A percentile compares a stretch with the other conserved stretches of the same genome.
These are phyloP conservation scores for Pterophyllum scalare DNA, from an alignment of 2,113 vertebrate species.

Conservation along the genomic window DNA sequence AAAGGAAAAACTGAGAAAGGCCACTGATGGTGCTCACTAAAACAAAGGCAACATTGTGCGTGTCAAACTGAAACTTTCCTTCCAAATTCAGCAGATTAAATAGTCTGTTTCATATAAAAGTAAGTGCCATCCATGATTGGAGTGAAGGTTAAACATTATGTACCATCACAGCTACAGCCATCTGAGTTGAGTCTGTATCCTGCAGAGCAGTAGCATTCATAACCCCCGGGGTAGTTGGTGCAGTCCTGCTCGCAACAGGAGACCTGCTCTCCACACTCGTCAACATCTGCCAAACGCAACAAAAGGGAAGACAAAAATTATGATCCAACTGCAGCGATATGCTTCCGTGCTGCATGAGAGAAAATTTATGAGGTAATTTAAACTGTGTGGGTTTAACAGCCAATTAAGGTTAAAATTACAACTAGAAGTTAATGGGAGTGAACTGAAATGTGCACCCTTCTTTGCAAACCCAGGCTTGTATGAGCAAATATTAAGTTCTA, in stretches of 20 bases:
- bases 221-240: conserved; percentile 91
- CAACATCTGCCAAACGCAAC: conserved; percentile 82
- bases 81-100: conserved; percentile 16
- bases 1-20: background rate
- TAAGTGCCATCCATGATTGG: background rate
- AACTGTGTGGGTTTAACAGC: conserved; percentile 26
- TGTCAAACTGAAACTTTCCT: background rate
- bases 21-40: background rate
- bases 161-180: conserved; percentile 92
- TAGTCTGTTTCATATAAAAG: background rate
- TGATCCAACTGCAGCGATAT: background rate
- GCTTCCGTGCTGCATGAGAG: background rate
- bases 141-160: background rate
- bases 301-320: conserved; percentile 30
- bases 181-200: conserved; percentile 87
- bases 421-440: background rate
- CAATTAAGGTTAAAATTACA: conserved; percentile 1
- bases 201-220: conserved; percentile 89
- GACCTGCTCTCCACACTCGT: conserved; percentile 83
- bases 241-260: conserved; percentile 94
- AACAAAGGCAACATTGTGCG: conserved; percentile 24
- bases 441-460: background rate
- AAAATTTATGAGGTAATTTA: conserved; percentile 16
- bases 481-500: background rate
- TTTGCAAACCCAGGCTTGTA: background rate